Percentiles rank a stretch among this genome's conserved stretches.
Evolutionary conservation across 2,888 invertebrate genomes (phyloP).

Genomic region (Leptinotarsa haldemani): DNA sequence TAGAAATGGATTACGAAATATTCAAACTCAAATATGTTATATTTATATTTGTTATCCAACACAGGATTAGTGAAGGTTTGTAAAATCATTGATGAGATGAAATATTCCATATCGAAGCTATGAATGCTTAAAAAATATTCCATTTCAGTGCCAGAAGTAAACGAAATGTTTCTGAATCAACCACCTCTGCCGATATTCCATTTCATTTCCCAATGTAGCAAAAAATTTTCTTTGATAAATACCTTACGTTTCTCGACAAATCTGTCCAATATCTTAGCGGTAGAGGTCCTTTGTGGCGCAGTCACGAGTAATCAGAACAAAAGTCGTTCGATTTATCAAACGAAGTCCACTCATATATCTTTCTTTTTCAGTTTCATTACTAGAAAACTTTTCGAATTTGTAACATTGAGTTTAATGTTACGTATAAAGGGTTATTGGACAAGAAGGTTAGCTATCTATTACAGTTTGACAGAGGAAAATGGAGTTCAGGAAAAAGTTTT

Average conservation of each 20-base stretch:
- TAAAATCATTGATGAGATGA: too few species aligned
- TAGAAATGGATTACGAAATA: not conserved
- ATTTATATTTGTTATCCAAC: too few species aligned
- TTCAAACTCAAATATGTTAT: not conserved
- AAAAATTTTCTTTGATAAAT: conserved; percentile 12
- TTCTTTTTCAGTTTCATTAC: conserved; percentile 58
- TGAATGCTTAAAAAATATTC: not conserved
- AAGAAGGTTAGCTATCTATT: conserved; percentile 23
- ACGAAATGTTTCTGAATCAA: not conserved
- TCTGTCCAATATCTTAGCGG: conserved; percentile 63
- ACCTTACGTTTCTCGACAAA: conserved; percentile 59
- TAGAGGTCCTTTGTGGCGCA: conserved; percentile 71
- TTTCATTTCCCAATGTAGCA: conserved; percentile 3
- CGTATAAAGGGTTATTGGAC: conserved; percentile 30
- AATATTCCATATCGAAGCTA: not conserved
- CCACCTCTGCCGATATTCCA: not conserved
- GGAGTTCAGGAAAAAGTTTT: not conserved
- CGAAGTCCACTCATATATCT: conserved; percentile 59
- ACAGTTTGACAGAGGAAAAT: conserved; percentile 9
- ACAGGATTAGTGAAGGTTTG: too few species aligned
- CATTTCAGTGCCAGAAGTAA: not conserved
- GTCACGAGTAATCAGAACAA: conserved; percentile 64
- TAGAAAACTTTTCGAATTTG: conserved; percentile 53
- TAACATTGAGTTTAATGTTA: conserved; percentile 47
- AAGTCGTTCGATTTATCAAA: conserved; percentile 62